Conservation (phyloP, 1,140 invertebrate genomes). For the Rhizoglyphus robini region DNA sequence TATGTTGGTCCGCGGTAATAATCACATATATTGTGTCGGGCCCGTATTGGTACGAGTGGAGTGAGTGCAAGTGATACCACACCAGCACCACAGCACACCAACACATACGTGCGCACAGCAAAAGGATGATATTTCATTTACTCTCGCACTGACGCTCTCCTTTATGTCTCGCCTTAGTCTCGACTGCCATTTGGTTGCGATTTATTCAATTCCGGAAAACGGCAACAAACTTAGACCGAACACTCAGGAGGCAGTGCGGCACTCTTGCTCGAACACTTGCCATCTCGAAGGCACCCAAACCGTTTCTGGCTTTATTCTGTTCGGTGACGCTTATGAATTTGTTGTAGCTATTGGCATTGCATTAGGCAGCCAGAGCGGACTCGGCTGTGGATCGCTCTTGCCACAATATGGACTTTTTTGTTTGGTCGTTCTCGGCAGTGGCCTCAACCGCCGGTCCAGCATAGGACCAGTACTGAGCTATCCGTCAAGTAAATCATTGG, state of each 20-base stretch:
- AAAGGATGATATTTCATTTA: constrained; percentile 1
- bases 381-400: background rate
- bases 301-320: no score
- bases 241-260: background rate
- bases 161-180: no score
- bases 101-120: background rate
- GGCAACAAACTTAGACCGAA: background rate
- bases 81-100: no score
- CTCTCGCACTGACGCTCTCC: background rate
- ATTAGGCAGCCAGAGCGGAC: background rate
- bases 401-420: background rate
- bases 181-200: constrained; percentile 13
- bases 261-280: constrained; percentile 6
- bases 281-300: background rate
- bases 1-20: background rate
- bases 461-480: no score
- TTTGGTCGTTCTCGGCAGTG: background rate
- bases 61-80: no score
- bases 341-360: background rate
- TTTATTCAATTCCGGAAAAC: constrained; percentile 11
- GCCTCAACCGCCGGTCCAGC: no score
- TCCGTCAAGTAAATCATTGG: no score
- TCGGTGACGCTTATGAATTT: constrained; percentile 6
- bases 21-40: background rate
- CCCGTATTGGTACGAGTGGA: no score